Conservation (phyloP, 2,797 vertebrate species). For the Lagothrix lagotricha region DNA sequence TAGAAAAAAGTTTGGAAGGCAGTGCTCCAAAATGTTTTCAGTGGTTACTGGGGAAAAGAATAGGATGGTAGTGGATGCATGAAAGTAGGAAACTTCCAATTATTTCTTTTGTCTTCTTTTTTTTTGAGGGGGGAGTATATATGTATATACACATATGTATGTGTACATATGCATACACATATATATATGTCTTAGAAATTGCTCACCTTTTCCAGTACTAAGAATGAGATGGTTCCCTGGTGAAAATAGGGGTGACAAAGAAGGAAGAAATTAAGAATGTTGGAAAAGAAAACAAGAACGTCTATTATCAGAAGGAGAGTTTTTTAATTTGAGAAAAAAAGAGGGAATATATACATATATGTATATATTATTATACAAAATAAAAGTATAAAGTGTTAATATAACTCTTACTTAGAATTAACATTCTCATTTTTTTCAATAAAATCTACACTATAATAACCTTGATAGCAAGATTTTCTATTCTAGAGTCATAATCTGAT, state of each 20-base stretch:
- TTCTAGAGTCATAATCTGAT: not conserved
- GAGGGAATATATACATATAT: not conserved
- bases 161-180: no score
- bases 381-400: not conserved
- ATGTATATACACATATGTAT: no score
- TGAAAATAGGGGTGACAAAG: not conserved
- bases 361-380: not conserved
- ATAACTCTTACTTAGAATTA: not conserved
- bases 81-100: not conserved
- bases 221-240: not conserved
- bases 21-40: not conserved
- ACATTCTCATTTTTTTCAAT: not conserved
- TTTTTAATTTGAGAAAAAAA: not conserved
- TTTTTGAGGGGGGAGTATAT: not conserved
- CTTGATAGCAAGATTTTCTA: not conserved
- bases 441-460: not conserved
- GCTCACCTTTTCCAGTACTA: not conserved
- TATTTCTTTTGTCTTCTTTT: not conserved
- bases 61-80: not conserved
- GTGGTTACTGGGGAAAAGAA: not conserved
- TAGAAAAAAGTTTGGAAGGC: not conserved
- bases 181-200: not conserved
- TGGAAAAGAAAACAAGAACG: not conserved
- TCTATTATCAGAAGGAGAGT: not conserved
- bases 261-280: not conserved